Evolutionary conservation across 2,888 invertebrate species (phyloP), one percentile per base, ranked within the genome.

Genomic region (Polyommatus iphigenia): DNA sequence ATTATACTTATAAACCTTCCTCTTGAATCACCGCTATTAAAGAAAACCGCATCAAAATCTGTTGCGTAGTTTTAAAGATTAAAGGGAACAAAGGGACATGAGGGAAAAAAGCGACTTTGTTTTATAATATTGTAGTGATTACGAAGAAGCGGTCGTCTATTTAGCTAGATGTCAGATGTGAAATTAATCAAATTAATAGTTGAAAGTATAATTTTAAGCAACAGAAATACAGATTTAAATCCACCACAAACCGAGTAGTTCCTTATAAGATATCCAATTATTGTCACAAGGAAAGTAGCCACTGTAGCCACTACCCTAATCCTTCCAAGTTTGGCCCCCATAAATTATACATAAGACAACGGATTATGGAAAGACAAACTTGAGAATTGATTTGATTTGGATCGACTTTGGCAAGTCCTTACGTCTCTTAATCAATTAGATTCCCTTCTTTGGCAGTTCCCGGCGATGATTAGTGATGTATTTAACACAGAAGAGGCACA

Each of bases 341-440:
- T 72, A 72, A 72, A 72, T 72, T 72, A 72, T 71, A 71, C 71
- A 71, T 72, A 72, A 41, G 72, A 67, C 67, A 41, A 72, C 41
- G 41, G 72, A 72, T 72, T 72, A 72, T 72, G 41, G 36, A 8
- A 41, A 20, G 72, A 72, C 72, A 72, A 72, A 72, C 72, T 72
- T 72, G 72, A 24, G 41, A 72, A 72, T 72, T 72, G 72, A 72
- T 72, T 72, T 72, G 72, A 72, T 71, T 71, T 36, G 71, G 71
- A 71, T 72, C 72, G 72, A 72, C 72, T 72, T 72, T 67, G 29
- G 67, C 67, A 67, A 67, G 67, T 67, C 29, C 29, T 67, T 41
- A 41, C 41, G n/a, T 72, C 72, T 72, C n/a, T 41, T 36, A 72
- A 72, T 72, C 72, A 41, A 72, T 72, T 67, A 67, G 67, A 67